Conservation (phyloP, 53 echinoderm and acorn worm species). For the Pentamera pediparva region DNA sequence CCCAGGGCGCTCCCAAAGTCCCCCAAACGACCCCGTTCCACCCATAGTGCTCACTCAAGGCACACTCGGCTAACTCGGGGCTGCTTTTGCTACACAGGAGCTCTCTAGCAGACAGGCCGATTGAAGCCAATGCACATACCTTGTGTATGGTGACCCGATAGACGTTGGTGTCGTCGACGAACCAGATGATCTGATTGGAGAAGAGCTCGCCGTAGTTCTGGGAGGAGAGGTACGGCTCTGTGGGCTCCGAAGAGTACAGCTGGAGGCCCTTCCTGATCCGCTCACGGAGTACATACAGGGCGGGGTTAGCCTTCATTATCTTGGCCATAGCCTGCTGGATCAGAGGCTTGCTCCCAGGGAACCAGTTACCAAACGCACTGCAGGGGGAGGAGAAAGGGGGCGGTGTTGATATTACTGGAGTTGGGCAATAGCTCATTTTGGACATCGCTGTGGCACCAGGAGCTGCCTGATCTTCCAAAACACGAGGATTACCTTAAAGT, state of each 20-base stretch:
- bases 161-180: conserved; percentile 98
- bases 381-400: not conserved
- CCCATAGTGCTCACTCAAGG: too few relatives aligned
- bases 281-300: conserved; percentile 92
- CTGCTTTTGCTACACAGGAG: too few relatives aligned
- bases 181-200: conserved; percentile 99
- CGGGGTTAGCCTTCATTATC: conserved; percentile 98
- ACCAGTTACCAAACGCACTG: conserved; percentile 99
- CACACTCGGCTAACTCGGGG: too few relatives aligned
- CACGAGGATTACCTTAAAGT: too few relatives aligned
- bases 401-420: not conserved
- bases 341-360: conserved; percentile 96
- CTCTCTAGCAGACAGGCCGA: not conserved
- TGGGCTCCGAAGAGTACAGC: conserved; percentile 97
- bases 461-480: too few relatives aligned
- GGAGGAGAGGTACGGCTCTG: conserved; percentile 95
- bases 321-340: conserved; percentile 99
- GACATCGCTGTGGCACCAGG: too few relatives aligned
- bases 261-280: conserved; percentile 98
- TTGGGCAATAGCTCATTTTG: too few relatives aligned
- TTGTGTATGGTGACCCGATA: conserved; percentile 99
- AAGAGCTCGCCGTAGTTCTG: conserved; percentile 99
- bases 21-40: too few relatives aligned
- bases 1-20: too few relatives aligned
- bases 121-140: conserved; percentile 37